Evolutionary conservation across 2,113 vertebrate genomes (phyloP), one percentile per base, ranked within the genome.

Genomic region (Tetraodon nigroviridis): DNA sequence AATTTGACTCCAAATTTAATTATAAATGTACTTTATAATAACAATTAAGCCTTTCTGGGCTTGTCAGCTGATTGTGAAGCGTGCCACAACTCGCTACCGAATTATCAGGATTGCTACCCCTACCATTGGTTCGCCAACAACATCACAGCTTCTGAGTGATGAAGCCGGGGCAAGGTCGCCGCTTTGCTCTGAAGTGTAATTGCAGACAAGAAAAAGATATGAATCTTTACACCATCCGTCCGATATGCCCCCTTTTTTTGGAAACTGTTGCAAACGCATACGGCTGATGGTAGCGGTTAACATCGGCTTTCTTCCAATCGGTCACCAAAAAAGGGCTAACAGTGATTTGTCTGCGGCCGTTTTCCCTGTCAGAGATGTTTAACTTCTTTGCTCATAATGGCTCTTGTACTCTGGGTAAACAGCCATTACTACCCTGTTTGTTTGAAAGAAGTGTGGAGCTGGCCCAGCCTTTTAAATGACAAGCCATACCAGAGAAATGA

Each of bases 311-410:
- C 67, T 63, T 82, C 73, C 71, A 88, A 88, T 88, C 86, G 87
- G 75, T 87, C 55, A 65, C 73, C 68, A 55, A 73, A 65, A 82
- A 88, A 83, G 79, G 77, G 76, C 32, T 82, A 84, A 75, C 82
- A 72, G 83, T 79, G 82, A 90, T 91, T 90, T 90, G 87, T 90
- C 86, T 84, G 74, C 49, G 41, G 85, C 73, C 77, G 75, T 90
- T 91, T 87, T 81, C 50, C 82, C 82, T 89, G 87, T 89, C 89
- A 89, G 75, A 88, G 79, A 85, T 90, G 87, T 90, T 90, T 88
- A 90, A 87, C 82, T 89, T 89, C 77, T 72, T 73, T 50, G 60
- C 57, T 18, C 71, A 65, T 86, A 89, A 89, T 89, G 72, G 80
- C 79, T 87, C 81, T 82, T 79, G 78, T 83, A 75, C 83, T 80